Conservation (phyloP, 2,888 invertebrate species). For the Boloria euphrosyne region DNA sequence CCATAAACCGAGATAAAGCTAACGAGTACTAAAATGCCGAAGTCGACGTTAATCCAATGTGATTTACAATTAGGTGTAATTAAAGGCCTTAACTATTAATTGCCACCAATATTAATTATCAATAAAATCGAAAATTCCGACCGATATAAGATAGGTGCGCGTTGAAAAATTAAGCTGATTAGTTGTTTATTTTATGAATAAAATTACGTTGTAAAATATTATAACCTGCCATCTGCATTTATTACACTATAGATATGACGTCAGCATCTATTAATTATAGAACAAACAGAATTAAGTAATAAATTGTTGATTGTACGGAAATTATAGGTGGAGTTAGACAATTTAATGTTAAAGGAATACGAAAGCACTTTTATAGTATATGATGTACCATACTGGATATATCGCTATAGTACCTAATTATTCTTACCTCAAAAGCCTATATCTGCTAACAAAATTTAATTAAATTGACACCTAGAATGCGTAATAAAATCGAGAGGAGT, state of each 20-base stretch:
- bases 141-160: conserved; percentile 50
- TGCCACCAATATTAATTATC: conserved; percentile 79
- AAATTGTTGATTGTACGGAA: conserved; percentile 42
- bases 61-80: conserved; percentile 77
- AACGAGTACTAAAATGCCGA: conserved; percentile 63
- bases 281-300: conserved; percentile 32
- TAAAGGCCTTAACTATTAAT: conserved; percentile 67
- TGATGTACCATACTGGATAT: too few relatives aligned
- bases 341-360: conserved; percentile 47
- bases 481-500: conserved; percentile 52
- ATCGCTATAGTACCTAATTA: too few relatives aligned
- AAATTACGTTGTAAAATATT: conserved; percentile 41
- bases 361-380: too few relatives aligned
- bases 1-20: conserved; percentile 76
- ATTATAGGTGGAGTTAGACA: conserved; percentile 54
- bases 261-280: conserved; percentile 39
- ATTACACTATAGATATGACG: conserved; percentile 29
- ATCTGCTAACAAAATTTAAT: conserved; percentile 76
- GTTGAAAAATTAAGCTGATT: conserved; percentile 42
- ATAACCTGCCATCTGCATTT: conserved; percentile 37
- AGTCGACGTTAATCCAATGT: conserved; percentile 62
- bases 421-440: conserved; percentile 65
- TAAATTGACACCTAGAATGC: conserved; percentile 64
- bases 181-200: conserved; percentile 41
- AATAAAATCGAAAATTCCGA: conserved; percentile 56